These are phyloP conservation scores for Fragum sueziense DNA, from an alignment of 2,888 invertebrate genomes.

Conservation along the genomic window DNA sequence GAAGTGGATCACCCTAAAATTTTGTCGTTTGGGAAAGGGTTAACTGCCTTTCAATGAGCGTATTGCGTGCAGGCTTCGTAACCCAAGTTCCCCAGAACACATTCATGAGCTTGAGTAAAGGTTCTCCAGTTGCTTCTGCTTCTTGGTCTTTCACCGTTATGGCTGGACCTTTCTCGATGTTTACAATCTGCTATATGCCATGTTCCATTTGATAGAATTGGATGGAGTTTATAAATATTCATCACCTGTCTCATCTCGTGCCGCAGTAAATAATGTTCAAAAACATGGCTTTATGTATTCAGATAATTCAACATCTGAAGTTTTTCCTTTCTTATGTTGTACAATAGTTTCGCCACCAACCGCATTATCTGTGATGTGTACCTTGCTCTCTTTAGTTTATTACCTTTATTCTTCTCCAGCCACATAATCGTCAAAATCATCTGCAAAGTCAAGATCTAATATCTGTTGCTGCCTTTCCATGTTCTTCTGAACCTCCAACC, in stretches of 20 bases:
- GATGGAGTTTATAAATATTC: conserved; percentile 21
- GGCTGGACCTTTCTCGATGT: not conserved
- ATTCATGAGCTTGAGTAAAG: not conserved
- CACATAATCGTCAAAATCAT: no score
- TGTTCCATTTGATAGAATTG: conserved; percentile 33
- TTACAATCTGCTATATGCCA: not conserved
- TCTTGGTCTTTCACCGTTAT: not conserved
- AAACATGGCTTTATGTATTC: not conserved
- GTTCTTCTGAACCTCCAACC: conserved; percentile 1
- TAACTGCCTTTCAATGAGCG: not conserved
- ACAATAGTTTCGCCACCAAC: not conserved
- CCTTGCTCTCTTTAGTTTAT: not conserved
- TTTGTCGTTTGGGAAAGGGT: not conserved
- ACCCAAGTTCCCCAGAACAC: not conserved
- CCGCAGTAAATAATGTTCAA: not conserved
- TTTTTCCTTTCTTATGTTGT: conserved; percentile 24
- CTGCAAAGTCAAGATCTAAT: not conserved
- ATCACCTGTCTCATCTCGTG: conserved; percentile 7
- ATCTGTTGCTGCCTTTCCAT: conserved; percentile 6
- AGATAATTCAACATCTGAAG: conserved; percentile 4
- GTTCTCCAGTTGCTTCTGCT: not conserved
- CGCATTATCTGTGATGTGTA: conserved; percentile 15
- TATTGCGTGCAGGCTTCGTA: not conserved
- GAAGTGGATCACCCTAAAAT: no score
- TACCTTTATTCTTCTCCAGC: conserved; percentile 15